Evolutionary conservation across 2,113 vertebrate species (phyloP).

Genomic region (Prinia subflava): DNA sequence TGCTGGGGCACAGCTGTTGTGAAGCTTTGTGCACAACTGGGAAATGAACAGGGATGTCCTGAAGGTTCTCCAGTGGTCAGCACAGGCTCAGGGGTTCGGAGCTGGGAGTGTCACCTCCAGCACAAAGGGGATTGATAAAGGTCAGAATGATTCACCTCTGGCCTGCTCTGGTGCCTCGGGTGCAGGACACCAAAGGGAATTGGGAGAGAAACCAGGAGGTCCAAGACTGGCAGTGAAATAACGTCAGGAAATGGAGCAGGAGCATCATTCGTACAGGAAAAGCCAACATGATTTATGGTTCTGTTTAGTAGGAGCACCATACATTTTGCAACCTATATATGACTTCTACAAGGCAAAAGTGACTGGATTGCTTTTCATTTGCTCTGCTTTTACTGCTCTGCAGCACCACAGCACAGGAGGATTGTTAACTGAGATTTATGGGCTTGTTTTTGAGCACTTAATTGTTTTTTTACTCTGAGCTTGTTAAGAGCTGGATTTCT

Average conservation of each 20-base stretch:
- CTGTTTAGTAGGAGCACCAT: not conserved
- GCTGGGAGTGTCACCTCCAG: rapidly evolving
- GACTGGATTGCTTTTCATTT: not conserved
- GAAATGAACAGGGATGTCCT: not conserved
- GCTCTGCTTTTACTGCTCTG: not conserved
- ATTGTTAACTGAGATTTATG: not conserved
- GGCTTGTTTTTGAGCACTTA: not conserved
- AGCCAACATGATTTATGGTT: not conserved
- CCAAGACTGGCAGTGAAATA: rapidly evolving
- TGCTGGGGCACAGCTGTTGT: not conserved
- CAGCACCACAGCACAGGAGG: not conserved
- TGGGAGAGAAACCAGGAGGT: not conserved
- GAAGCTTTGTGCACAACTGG: not conserved
- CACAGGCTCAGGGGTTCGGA: rapidly evolving
- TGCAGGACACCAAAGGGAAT: not conserved
- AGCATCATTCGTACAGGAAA: not conserved
- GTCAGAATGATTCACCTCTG: not conserved
- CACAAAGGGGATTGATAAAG: rapidly evolving
- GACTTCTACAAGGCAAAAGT: not conserved
- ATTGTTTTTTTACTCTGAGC: not conserved
- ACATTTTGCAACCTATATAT: not conserved
- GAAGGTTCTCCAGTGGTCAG: not conserved
- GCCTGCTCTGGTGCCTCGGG: not conserved
- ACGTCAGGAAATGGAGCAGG: not conserved
- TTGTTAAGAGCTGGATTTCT: not conserved